phyloP scores from a whole-genome alignment of 1,140 invertebrate genomes.

The Zaprionus gabonicus region DNA sequence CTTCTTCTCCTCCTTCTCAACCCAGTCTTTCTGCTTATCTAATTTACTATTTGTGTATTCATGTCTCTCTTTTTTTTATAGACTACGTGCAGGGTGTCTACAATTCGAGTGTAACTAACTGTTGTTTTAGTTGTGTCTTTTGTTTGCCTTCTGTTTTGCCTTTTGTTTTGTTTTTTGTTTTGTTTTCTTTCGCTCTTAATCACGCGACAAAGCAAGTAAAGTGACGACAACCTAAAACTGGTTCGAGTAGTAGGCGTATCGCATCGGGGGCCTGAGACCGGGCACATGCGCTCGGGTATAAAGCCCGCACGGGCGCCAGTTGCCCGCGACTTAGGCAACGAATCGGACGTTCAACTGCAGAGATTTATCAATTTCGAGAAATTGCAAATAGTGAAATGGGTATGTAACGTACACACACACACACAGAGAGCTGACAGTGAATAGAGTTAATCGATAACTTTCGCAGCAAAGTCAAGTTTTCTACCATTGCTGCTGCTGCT shows the following conservation, averaged over 20 bases:
- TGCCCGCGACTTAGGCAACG: conserved; percentile 51
- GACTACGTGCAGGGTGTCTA: neutral
- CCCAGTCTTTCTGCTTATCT: neutral
- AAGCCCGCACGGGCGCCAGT: conserved; percentile 63
- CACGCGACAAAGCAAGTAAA: conserved; percentile 57
- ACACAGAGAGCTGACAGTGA: neutral
- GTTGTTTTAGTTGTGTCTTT: conserved; percentile 6
- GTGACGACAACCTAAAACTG: conserved; percentile 59
- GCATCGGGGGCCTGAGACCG: neutral
- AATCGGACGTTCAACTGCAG: conserved; percentile 63
- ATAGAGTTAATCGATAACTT: neutral
- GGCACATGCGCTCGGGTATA: conserved; percentile 48
- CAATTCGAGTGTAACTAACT: neutral
- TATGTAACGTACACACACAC: conserved; percentile 23
- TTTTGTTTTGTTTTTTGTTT: conserved; percentile 28
- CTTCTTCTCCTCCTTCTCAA: too few relatives aligned
- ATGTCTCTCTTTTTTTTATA: neutral
- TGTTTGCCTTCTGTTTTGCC: neutral
- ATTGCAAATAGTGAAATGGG: conserved; percentile 47
- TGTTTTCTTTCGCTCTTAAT: conserved; percentile 35
- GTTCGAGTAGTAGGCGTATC: conserved; percentile 56
- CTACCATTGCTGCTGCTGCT: conserved; percentile 29
- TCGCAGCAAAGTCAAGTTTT: conserved; percentile 26
- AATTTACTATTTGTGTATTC: neutral
- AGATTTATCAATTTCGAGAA: neutral